Percentiles rank a stretch among this genome's conserved stretches.
Evolutionary conservation across 2,113 vertebrate species (phyloP).

Genomic region (Neoarius graeffei): DNA sequence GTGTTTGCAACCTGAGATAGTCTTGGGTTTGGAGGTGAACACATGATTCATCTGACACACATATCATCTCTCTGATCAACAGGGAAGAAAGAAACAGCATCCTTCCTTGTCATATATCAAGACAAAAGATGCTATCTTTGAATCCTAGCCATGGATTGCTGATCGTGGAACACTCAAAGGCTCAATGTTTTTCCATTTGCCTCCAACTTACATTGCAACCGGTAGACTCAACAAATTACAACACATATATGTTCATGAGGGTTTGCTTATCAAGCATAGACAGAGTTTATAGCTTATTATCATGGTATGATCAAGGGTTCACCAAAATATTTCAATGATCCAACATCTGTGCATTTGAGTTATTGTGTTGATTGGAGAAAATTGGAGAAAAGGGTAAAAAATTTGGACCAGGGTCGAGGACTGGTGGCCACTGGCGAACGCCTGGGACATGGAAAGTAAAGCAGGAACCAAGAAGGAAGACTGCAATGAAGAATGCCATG

Average conservation of each 20-base stretch:
- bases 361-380: not conserved
- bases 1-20: no score
- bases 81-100: no score
- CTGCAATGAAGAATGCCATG: not conserved
- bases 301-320: not conserved
- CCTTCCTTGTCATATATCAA: no score
- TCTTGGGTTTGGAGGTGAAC: no score
- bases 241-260: slow-evolving; percentile 30
- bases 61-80: no score
- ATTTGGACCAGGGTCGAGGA: not conserved
- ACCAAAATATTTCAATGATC: slow-evolving; percentile 3
- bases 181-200: not conserved
- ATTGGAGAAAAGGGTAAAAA: not conserved
- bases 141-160: no score
- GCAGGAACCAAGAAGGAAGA: not conserved
- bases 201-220: not conserved
- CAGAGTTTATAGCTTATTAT: slow-evolving; percentile 5
- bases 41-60: no score
- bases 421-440: no score
- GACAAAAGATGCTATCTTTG: no score
- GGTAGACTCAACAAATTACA: slow-evolving; percentile 7
- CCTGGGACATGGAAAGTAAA: not conserved
- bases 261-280: slow-evolving; percentile 24
- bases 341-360: not conserved
- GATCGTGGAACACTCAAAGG: not conserved